Percentiles rank a stretch among this genome's conserved stretches.
Evolutionary conservation across 1,140 invertebrate species (phyloP).

Genomic region (Microvelia longipes): DNA sequence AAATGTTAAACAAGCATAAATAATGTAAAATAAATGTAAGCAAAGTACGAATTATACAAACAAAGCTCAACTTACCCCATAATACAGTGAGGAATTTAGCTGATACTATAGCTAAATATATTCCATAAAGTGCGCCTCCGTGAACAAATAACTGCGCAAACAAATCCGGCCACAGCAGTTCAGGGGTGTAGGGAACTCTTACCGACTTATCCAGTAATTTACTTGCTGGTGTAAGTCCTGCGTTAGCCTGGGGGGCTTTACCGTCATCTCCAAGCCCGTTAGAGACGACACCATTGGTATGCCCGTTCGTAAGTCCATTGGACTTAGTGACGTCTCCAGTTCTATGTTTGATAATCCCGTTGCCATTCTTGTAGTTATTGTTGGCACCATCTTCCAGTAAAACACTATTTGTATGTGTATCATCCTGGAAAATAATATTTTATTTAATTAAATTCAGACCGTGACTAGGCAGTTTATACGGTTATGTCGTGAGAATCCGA

Average conservation of each 20-base stretch:
- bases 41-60: too few relatives aligned
- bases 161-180: constrained; percentile 52
- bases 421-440: neutral
- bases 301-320: neutral
- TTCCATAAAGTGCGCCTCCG: constrained; percentile 47
- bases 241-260: neutral
- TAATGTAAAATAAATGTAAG: too few relatives aligned
- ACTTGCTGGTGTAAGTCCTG: constrained; percentile 28
- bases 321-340: neutral
- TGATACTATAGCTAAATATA: constrained; percentile 43
- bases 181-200: constrained; percentile 33
- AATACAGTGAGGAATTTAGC: constrained; percentile 44
- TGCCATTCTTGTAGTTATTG: neutral
- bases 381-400: neutral
- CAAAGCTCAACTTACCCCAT: too few relatives aligned
- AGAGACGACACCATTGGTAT: neutral
- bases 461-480: too few relatives aligned
- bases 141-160: constrained; percentile 49
- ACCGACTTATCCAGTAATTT: neutral
- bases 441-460: too few relatives aligned
- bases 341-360: neutral
- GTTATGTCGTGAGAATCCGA: too few relatives aligned
- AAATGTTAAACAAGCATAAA: too few relatives aligned
- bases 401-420: neutral
- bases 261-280: neutral